These are phyloP conservation scores for Microcaecilia unicolor DNA, from an alignment of 2,797 vertebrate genomes.

Conservation along the genomic window DNA sequence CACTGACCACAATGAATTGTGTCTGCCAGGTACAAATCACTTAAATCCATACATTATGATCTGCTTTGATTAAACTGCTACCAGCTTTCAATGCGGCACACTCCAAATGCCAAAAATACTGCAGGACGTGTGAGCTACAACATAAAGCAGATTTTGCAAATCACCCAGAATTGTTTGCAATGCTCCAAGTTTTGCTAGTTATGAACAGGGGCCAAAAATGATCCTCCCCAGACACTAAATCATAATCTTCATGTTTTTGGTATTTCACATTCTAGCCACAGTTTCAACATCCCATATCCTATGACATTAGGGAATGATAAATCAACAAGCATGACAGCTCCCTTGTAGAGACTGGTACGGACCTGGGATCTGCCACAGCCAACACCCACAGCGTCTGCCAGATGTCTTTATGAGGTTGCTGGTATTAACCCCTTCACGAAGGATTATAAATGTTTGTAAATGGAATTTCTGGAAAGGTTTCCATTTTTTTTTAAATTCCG, in stretches of 20 bases:
- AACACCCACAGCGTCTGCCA: constrained; percentile 68
- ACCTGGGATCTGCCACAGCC: constrained; percentile 67
- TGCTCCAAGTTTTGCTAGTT: constrained; percentile 29
- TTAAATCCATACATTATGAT: constrained; percentile 4
- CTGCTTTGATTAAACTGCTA: constrained; percentile 15
- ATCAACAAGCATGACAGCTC: constrained; percentile 76
- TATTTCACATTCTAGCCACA: constrained; percentile 80
- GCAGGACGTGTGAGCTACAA: constrained; percentile 1
- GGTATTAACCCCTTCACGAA: constrained; percentile 60
- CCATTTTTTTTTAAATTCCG: no score
- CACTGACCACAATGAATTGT: constrained; percentile 10
- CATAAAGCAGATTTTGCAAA: constrained; percentile 33
- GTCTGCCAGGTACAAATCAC: no score
- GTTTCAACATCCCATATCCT: constrained; percentile 78
- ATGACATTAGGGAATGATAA: constrained; percentile 76
- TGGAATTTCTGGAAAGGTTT: no score
- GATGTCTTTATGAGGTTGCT: constrained; percentile 61
- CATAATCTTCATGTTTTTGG: constrained; percentile 76
- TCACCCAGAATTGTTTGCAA: constrained; percentile 33
- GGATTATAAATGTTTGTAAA: no score
- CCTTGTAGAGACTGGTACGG: constrained; percentile 87
- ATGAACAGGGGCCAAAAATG: constrained; percentile 40
- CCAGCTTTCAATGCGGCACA: constrained; percentile 14
- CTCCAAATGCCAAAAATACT: constrained; percentile 10
- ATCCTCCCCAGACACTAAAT: constrained; percentile 73